These are phyloP conservation scores for Rhinatrema bivittatum DNA, from an alignment of 2,797 vertebrate species.

Conservation along the genomic window DNA sequence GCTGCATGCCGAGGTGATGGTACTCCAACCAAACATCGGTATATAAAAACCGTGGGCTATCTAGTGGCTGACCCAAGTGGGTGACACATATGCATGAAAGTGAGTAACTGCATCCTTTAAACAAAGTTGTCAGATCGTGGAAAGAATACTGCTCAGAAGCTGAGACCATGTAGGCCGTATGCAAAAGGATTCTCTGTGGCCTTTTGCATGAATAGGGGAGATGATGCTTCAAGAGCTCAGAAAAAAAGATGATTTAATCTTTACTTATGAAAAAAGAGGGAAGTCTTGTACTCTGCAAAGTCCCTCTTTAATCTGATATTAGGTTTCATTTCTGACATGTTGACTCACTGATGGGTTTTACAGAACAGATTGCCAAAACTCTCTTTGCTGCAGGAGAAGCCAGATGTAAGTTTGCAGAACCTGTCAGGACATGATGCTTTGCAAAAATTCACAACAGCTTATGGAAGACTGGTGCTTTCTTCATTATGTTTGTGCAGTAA, in stretches of 20 bases:
- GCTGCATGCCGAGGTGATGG: no score
- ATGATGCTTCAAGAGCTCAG: constrained; percentile 47
- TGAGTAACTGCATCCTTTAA: constrained; percentile 67
- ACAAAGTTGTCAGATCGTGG: constrained; percentile 40
- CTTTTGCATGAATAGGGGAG: constrained; percentile 58
- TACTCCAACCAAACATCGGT: no score
- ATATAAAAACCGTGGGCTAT: no score
- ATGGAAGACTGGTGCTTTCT: constrained; percentile 77
- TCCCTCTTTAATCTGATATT: constrained; percentile 81
- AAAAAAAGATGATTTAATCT: constrained; percentile 83
- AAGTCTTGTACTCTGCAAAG: constrained; percentile 81
- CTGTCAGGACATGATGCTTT: constrained; percentile 71
- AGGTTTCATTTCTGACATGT: constrained; percentile 81
- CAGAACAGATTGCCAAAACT: constrained; percentile 86
- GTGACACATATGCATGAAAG: constrained; percentile 83
- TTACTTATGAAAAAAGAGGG: constrained; percentile 87
- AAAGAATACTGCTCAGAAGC: constrained; percentile 39
- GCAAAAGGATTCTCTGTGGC: constrained; percentile 64
- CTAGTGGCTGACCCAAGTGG: no score
- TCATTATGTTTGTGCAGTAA: constrained; percentile 83
- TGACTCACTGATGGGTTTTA: constrained; percentile 88
- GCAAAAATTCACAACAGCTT: constrained; percentile 82
- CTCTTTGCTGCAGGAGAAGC: constrained; percentile 84
- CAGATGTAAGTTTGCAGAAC: constrained; percentile 77
- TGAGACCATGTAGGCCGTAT: constrained; percentile 60